Evolutionary conservation across 2,113 vertebrate species (phyloP).

Genomic region (Coryphaenoides rupestris): DNA sequence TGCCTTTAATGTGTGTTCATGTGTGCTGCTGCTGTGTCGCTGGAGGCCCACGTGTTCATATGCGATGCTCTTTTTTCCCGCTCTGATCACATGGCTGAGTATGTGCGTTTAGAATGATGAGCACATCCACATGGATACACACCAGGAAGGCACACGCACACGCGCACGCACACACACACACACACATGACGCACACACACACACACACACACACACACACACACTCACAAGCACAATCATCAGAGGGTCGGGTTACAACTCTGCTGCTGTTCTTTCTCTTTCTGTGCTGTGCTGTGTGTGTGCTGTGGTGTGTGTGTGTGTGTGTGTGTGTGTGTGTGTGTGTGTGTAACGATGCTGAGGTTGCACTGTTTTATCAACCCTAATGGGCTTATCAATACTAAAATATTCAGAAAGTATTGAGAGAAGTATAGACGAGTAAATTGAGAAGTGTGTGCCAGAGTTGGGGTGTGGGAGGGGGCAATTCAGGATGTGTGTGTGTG

Average conservation of each 20-base stretch:
- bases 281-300: too few relatives aligned
- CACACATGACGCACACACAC: constrained; percentile 25
- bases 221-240: neutral
- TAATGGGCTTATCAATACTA: constrained; percentile 73
- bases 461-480: neutral
- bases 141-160: neutral
- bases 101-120: neutral
- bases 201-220: constrained; percentile 18
- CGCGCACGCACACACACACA: constrained; percentile 1
- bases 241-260: too few relatives aligned
- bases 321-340: constrained; percentile 17
- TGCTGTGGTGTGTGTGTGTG: constrained; percentile 4
- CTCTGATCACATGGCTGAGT: neutral
- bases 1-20: neutral
- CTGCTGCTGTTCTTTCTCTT: too few relatives aligned
- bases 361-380: constrained; percentile 63
- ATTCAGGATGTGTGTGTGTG: constrained; percentile 8
- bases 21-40: neutral
- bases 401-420: constrained; percentile 59
- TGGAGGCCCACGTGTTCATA: neutral
- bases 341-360: constrained; percentile 56
- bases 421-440: constrained; percentile 4
- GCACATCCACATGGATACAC: neutral
- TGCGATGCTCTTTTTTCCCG: neutral
- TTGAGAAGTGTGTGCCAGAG: constrained; percentile 18